A percentile compares a stretch with the other conserved stretches of the same genome.
Evolutionary conservation across 2,888 invertebrate species (phyloP).

Genomic region (Agrilus biguttatus): DNA sequence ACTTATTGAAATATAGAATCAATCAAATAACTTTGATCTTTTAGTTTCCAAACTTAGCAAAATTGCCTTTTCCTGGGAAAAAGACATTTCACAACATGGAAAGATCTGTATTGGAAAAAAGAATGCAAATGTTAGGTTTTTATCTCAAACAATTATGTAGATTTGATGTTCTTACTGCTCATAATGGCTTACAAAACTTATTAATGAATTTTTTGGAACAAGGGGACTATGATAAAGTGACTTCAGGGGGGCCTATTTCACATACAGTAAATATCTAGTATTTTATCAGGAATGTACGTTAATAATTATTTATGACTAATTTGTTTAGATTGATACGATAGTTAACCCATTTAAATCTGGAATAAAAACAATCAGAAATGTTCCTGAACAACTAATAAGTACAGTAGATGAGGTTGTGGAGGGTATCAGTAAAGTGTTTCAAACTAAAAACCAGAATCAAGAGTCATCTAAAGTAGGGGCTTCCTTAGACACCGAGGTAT

Average conservation of each 20-base stretch:
- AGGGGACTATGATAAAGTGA: slow-evolving; percentile 52
- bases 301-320: background rate
- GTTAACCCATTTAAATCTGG: slow-evolving; percentile 61
- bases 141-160: slow-evolving; percentile 62
- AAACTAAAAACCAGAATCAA: slow-evolving; percentile 33
- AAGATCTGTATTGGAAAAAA: slow-evolving; percentile 64
- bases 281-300: background rate
- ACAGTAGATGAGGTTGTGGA: slow-evolving; percentile 76
- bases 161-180: slow-evolving; percentile 40
- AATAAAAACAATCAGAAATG: slow-evolving; percentile 72
- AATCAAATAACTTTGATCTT: slow-evolving; percentile 12
- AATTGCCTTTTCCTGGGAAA: slow-evolving; percentile 77
- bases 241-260: slow-evolving; percentile 42
- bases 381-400: slow-evolving; percentile 77
- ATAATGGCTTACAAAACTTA: slow-evolving; percentile 46
- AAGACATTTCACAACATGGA: slow-evolving; percentile 91
- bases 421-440: slow-evolving; percentile 64
- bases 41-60: slow-evolving; percentile 64
- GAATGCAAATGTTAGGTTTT: slow-evolving; percentile 67
- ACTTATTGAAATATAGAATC: background rate
- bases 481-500: slow-evolving; percentile 40
- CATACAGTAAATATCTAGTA: slow-evolving; percentile 33
- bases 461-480: slow-evolving; percentile 33
- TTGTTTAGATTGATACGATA: slow-evolving; percentile 28
- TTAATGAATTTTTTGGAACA: slow-evolving; percentile 53